Evolutionary conservation across 1,140 invertebrate species (phyloP).

Genomic region (Trachelipus rathkii): DNA sequence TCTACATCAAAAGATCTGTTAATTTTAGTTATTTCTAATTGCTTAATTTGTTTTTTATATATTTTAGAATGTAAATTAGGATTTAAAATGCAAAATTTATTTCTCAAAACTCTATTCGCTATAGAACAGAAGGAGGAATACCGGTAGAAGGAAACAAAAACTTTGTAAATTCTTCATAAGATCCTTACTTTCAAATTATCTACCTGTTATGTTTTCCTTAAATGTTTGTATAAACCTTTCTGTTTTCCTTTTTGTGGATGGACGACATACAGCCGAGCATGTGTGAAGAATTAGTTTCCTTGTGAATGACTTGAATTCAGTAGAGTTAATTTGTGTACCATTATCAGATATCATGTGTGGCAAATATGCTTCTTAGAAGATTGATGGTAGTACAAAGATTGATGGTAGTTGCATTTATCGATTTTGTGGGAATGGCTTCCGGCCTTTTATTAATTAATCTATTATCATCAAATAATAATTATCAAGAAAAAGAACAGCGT

Average conservation of each 20-base stretch:
- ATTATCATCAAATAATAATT: slow-evolving; percentile 18
- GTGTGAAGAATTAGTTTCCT: slow-evolving; percentile 50
- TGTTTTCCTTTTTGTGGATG: slow-evolving; percentile 52
- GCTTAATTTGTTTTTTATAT: too few relatives aligned
- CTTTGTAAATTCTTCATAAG: neutral
- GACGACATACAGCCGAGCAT: slow-evolving; percentile 50
- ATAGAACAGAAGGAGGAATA: slow-evolving; percentile 16
- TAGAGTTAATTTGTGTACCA: slow-evolving; percentile 51
- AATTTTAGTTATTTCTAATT: neutral
- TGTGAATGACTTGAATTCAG: slow-evolving; percentile 51
- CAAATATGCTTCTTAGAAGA: slow-evolving; percentile 49
- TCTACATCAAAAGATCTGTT: neutral
- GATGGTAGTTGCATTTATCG: slow-evolving; percentile 42
- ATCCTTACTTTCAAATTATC: neutral
- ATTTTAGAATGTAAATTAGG: neutral
- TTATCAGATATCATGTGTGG: slow-evolving; percentile 52
- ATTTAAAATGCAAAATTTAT: slow-evolving; percentile 16
- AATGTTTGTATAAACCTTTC: slow-evolving; percentile 47
- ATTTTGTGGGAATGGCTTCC: slow-evolving; percentile 24
- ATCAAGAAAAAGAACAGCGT: slow-evolving; percentile 16
- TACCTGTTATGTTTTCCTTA: slow-evolving; percentile 28
- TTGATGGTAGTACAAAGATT: slow-evolving; percentile 44
- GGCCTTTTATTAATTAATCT: slow-evolving; percentile 27
- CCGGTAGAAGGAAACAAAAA: slow-evolving; percentile 16
- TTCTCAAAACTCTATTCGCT: slow-evolving; percentile 18